Conservation (phyloP, 2,113 vertebrate species). For the Motacilla alba region DNA sequence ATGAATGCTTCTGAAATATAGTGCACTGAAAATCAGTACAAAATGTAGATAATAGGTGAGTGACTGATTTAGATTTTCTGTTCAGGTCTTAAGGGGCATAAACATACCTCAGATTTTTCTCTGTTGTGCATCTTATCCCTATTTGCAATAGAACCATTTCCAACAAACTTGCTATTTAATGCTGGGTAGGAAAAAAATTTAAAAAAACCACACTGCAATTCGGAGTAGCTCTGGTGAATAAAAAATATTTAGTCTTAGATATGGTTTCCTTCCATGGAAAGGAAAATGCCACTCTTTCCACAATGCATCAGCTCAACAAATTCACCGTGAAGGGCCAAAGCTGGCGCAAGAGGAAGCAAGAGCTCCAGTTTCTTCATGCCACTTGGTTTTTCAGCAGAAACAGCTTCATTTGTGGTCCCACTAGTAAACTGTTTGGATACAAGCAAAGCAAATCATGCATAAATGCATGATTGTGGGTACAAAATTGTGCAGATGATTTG, state of each 20-base stretch:
- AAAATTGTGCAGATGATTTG: background rate
- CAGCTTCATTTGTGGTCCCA: background rate
- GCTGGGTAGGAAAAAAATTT: background rate
- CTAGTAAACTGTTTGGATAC: background rate
- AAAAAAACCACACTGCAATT: background rate
- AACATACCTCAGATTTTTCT: background rate
- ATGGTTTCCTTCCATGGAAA: background rate
- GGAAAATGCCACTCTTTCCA: background rate
- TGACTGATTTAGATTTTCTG: background rate
- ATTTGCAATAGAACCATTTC: background rate
- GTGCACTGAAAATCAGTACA: background rate
- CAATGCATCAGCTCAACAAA: background rate
- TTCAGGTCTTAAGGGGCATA: background rate
- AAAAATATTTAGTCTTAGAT: background rate
- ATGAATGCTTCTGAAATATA: background rate
- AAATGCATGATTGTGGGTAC: background rate
- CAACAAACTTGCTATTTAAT: background rate
- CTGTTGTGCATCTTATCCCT: background rate
- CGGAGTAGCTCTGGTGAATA: background rate
- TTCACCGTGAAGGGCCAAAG: background rate
- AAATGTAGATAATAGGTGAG: background rate
- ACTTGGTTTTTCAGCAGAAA: background rate
- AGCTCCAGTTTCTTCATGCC: background rate
- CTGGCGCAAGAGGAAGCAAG: background rate
- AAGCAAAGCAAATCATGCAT: background rate